Evolutionary conservation across 2,113 vertebrate genomes (phyloP).

Genomic region (Pontoporia blainvillei): DNA sequence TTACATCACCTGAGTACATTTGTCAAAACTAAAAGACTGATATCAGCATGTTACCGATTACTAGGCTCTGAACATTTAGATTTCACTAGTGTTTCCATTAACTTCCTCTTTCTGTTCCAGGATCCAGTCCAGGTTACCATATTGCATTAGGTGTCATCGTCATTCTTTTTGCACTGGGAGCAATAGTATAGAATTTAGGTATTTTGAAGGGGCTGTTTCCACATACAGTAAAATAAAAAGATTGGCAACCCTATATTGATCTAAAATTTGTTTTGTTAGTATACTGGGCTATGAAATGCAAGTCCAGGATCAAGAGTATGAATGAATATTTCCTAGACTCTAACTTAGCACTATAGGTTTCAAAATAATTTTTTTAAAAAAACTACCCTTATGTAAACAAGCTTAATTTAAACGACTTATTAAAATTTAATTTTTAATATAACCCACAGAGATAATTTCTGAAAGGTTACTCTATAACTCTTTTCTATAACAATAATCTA

Average conservation of each 20-base stretch:
- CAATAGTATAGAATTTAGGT: not conserved
- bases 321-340: not conserved
- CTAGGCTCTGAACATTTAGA: not conserved
- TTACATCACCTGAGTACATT: not conserved
- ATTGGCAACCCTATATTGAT: not conserved
- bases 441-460: slow-evolving; percentile 47
- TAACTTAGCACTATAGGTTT: not conserved
- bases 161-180: not conserved
- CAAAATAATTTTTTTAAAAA: not conserved
- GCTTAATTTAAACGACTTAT: not conserved
- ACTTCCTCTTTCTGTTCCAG: slow-evolving; percentile 15
- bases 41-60: not conserved
- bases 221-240: not conserved
- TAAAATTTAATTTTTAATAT: slow-evolving; percentile 1
- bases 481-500: slow-evolving; percentile 53
- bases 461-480: slow-evolving; percentile 36
- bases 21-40: not conserved
- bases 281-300: not conserved
- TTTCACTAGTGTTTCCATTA: not conserved
- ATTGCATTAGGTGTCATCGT: not conserved
- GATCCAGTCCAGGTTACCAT: not conserved
- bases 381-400: not conserved
- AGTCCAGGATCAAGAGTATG: not conserved
- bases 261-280: not conserved
- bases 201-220: not conserved